A percentile compares a stretch with the other conserved stretches of the same genome.
phyloP scores from a whole-genome alignment of 2,888 invertebrate genomes.

The Spodoptera littoralis region DNA sequence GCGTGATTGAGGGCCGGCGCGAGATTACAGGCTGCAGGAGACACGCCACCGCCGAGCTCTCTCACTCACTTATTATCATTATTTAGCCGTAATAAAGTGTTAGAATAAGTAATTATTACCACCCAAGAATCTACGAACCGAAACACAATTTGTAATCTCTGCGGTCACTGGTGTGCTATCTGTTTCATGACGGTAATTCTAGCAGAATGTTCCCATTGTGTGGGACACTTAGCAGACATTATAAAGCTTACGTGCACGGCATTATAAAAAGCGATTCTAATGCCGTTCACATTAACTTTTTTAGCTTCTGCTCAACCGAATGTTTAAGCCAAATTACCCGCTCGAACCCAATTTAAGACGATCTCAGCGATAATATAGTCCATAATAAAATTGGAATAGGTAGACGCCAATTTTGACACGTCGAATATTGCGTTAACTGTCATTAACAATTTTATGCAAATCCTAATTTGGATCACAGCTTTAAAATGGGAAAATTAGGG shows the following conservation, averaged over 20 bases:
- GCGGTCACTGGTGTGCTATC: slow-evolving; percentile 46
- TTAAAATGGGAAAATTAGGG: slow-evolving; percentile 82
- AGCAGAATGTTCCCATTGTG: slow-evolving; percentile 46
- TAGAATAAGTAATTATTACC: slow-evolving; percentile 83
- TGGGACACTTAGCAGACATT: slow-evolving; percentile 53
- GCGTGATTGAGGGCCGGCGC: slow-evolving; percentile 87
- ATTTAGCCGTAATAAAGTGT: slow-evolving; percentile 87
- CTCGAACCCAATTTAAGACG: slow-evolving; percentile 68
- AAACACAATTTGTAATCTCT: slow-evolving; percentile 43
- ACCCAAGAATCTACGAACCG: slow-evolving; percentile 68
- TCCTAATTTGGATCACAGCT: slow-evolving; percentile 82
- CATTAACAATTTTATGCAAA: slow-evolving; percentile 87
- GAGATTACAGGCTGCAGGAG: slow-evolving; percentile 83
- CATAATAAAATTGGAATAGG: slow-evolving; percentile 72
- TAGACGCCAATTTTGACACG: slow-evolving; percentile 80
- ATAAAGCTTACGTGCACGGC: slow-evolving; percentile 55
- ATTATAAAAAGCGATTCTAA: slow-evolving; percentile 61
- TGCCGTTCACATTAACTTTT: slow-evolving; percentile 66
- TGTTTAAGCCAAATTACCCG: slow-evolving; percentile 69
- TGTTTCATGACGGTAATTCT: slow-evolving; percentile 38
- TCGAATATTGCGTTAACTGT: slow-evolving; percentile 79
- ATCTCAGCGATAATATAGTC: slow-evolving; percentile 71
- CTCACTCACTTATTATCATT: slow-evolving; percentile 83
- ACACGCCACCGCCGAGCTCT: slow-evolving; percentile 84
- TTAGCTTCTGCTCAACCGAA: slow-evolving; percentile 69